Percentiles rank a stretch among this genome's conserved stretches.
These are phyloP conservation scores for Parus major DNA, from an alignment of 2,113 vertebrate species.

Conservation along the genomic window DNA sequence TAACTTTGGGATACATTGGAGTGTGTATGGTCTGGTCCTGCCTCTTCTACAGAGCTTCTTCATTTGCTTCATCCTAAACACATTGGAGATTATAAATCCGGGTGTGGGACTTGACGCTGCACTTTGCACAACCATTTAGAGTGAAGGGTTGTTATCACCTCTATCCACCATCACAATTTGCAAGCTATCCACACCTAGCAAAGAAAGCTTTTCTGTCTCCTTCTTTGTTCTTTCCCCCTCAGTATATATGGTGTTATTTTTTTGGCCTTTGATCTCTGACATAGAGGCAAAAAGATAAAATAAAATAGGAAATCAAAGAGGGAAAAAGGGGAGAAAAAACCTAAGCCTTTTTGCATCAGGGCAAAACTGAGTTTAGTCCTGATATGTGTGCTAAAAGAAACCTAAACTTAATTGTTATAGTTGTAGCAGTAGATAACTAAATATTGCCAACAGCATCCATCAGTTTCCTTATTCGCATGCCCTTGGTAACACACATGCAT, in stretches of 20 bases:
- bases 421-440: background rate
- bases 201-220: background rate
- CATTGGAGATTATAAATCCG: background rate
- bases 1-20: background rate
- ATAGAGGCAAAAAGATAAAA: background rate
- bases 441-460: background rate
- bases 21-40: background rate
- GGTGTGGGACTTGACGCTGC: background rate
- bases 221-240: background rate
- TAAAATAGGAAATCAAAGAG: background rate
- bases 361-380: background rate
- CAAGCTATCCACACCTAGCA: background rate
- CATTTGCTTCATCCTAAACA: background rate
- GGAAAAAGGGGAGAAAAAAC: fast-evolving
- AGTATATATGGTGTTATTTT: fast-evolving
- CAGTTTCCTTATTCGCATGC: background rate
- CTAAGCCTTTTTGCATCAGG: background rate
- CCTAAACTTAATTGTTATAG: background rate
- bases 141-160: background rate
- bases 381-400: background rate
- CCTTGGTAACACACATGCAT: background rate
- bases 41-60: background rate
- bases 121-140: background rate
- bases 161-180: background rate
- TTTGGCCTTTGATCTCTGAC: background rate